Evolutionary conservation across 1,140 invertebrate genomes (phyloP), one percentile per base, ranked within the genome.

Genomic region (Delia radicum): DNA sequence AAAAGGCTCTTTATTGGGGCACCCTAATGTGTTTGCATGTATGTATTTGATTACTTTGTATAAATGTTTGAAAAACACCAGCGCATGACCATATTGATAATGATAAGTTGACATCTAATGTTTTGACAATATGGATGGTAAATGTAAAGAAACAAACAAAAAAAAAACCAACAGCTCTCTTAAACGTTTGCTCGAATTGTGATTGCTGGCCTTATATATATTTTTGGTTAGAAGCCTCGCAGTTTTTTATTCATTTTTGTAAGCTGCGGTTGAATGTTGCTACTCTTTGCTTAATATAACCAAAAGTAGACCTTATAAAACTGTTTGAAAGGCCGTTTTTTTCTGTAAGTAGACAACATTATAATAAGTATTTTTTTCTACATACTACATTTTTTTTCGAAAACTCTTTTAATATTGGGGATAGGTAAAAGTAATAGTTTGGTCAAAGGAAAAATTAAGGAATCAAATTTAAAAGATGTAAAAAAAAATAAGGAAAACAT

Each of bases 151-250:
- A 24, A 55, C 3, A 55, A 21, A 18, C 3, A 55, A 37, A 24
- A n/a, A n/a, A 18, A 31, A 67, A 67, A 31, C 21, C n/a, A 69
- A 69, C 29, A 69, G 65, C 29, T 69, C 65, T 69, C n/a, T 72
- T 75, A 76, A 76, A 76, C 55, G 62, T 74, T 74, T 76, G 82
- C 83, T 84, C 83, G 82, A 84, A 77, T 84, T 84, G 83, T 84
- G 83, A 84, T 84, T 84, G 80, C 79, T 33, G 33, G 15, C 65
- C 65, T 33, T 69, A 69, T 69, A 69, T 69, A 33, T 21, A 33
- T 31, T 10, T 24, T 55, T 73, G 72, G 42, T 37, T 29, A 73
- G 42, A 48, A 69, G 31, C 3, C 28, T 69, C 29, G 15, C n/a
- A 33, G 31, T 10, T 69, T 69, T 12, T 29, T 67, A 31, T 67